phyloP scores from a whole-genome alignment of 2,113 vertebrate species.

The Holacanthus passer region DNA sequence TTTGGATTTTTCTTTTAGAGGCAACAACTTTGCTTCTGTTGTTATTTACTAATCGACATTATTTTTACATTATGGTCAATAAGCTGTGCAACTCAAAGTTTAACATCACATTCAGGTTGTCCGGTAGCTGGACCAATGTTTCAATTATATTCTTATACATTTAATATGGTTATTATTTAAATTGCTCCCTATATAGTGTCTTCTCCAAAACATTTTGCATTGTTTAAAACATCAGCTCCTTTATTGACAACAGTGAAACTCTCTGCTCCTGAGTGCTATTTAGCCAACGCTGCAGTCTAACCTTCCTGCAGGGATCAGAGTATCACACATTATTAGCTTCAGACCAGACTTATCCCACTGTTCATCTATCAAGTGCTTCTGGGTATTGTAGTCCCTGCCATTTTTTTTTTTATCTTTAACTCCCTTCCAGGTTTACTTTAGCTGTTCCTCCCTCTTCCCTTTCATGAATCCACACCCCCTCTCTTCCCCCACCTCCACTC shows the following conservation, averaged over 20 bases:
- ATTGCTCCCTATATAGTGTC: background rate
- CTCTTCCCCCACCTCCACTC: background rate
- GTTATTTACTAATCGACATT: background rate
- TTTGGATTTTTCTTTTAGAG: background rate
- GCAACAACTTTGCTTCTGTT: background rate
- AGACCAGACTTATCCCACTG: background rate
- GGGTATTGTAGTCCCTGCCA: constrained; percentile 25
- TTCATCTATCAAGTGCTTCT: constrained; percentile 16
- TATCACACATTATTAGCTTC: constrained; percentile 3
- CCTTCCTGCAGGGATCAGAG: constrained; percentile 8
- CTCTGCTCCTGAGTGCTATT: background rate
- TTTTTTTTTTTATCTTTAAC: background rate
- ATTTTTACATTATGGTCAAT: background rate
- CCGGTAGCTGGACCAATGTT: background rate
- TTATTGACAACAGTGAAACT: background rate
- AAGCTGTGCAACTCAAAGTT: background rate
- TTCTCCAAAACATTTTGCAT: background rate
- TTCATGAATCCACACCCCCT: background rate
- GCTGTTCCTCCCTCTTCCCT: constrained; percentile 6
- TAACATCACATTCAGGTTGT: background rate
- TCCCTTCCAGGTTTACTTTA: constrained; percentile 15
- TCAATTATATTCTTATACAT: background rate
- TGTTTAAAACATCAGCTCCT: background rate
- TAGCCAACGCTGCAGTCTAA: background rate
- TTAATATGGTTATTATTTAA: background rate